phyloP scores from a whole-genome alignment of 1,140 invertebrate genomes.

The Asbolus verrucosus region DNA sequence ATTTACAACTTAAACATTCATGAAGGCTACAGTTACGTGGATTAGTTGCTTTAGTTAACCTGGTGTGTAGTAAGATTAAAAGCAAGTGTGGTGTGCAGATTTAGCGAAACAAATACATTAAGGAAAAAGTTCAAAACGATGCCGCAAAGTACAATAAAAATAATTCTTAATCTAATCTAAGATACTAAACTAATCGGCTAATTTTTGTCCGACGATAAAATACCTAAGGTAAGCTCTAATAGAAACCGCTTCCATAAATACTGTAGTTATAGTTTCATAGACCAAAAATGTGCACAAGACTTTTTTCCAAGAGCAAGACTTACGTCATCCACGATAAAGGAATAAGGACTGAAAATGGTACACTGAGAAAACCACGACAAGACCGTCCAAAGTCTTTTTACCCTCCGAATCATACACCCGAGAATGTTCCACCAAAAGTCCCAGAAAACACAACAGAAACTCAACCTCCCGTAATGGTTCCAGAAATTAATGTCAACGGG shows the following conservation, averaged over 20 bases:
- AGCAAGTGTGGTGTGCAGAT: too few species aligned
- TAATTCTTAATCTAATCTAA: slow-evolving; percentile 22
- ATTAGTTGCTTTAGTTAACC: slow-evolving; percentile 14
- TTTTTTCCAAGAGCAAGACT: slow-evolving; percentile 5
- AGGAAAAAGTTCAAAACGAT: too few species aligned
- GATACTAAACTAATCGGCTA: background rate
- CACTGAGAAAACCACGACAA: background rate
- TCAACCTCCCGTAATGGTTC: background rate
- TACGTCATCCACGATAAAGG: slow-evolving; percentile 14
- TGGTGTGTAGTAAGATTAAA: background rate
- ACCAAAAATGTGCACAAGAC: slow-evolving; percentile 13
- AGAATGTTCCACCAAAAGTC: background rate
- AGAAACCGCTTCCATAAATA: background rate
- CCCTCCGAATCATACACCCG: background rate
- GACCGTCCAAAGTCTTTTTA: background rate
- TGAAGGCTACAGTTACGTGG: slow-evolving; percentile 24
- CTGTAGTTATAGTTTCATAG: background rate
- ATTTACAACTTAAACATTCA: slow-evolving; percentile 30
- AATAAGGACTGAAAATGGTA: background rate
- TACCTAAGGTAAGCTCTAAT: slow-evolving; percentile 29
- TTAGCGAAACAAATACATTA: too few species aligned
- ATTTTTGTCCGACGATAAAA: slow-evolving; percentile 13
- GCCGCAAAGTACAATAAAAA: slow-evolving; percentile 10
- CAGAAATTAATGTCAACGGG: background rate
- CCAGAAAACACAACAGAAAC: too few species aligned